Base-by-base conservation (phyloP, 2,888 invertebrate genomes). In the Reticulitermes lucifugus region DNA sequence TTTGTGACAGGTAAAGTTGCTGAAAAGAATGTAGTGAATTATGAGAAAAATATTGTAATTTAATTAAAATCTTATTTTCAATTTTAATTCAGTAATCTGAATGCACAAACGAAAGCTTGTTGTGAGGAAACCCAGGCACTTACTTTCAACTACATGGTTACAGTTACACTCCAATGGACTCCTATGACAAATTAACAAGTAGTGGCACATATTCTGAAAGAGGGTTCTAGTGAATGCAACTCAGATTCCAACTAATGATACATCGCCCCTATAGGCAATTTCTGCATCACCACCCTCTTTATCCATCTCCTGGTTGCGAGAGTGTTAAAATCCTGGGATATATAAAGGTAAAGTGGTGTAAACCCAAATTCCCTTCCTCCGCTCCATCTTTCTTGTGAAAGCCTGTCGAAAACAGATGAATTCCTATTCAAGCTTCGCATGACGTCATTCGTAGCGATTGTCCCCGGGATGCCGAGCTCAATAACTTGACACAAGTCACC, bases 341-440 rank as follows among this genome's bases (percentile, higher is more conserved):
- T 77, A 46, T n/a, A 35, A 46, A 43, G 77, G 77, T 77, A 77
- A 65, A 77, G 77, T 77, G 77, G 41, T 46, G 77, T 46, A 41
- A 46, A 77, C 43, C n/a, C 77, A 43, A 77, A 46, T 77, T 77
- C 46, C 46, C 46, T n/a, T 46, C n/a, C 25, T 46, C 46, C n/a
- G 9, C 21, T 25, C 41, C 21, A 46, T 77, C 46, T 25, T 77
- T 46, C 77, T 46, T 22, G n/a, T 77, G 46, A 77, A 46, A 77
- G 41, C 73, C 77, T 77, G 77, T 77, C 77, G 46, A 46, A 77
- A 77, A 77, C 77, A 77, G 77, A 77, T 77, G 77, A 77, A 77
- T 77, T 77, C 41, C 46, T 43, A 77, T 77, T 77, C 77, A 77
- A n/a, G 77, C 46, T n/a, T 77, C 46, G 22, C 41, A 46, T 77